Evolutionary conservation across 1,140 invertebrate genomes (phyloP), one percentile per base, ranked within the genome.

Genomic region (Pentalonia nigronervosa): DNA sequence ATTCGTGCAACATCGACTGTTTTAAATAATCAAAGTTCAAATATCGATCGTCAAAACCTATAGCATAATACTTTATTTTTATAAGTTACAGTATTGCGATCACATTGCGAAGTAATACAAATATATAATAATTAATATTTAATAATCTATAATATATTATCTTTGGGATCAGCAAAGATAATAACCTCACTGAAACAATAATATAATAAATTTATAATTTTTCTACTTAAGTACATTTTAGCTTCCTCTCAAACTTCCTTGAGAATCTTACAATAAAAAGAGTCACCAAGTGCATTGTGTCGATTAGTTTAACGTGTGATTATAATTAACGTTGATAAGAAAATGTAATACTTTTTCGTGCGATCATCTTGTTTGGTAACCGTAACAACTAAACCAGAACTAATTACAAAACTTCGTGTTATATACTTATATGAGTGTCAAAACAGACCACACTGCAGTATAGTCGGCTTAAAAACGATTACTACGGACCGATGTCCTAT

Each of bases 341-440:
- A 92, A 83, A 83, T 50, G 41, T 21, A 23, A 81, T 84, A 48
- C 30, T 53, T 83, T 92, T 84, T n/a, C 47, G 9, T 17, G 23
- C 14, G 17, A 48, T 84, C 9, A 50, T 48, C 23, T 50, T 48
- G 36, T 81, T n/a, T n/a, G n/a, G 45, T 34, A 91, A 81, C 60
- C 1, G 20, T 48, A 83, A 21, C 11, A n/a, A 6, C 47, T 50
- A 53, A 92, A 83, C 91, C n/a, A 50, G 50, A 92, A 83, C 67
- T 92, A 92, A 92, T 92, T 83, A 92, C 76, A 81, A 67, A 50
- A 91, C 47, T 36, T 91, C 45, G 8, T 76, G 25, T 81, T 83
- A 67, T 41, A 41, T 41, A 41, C 41, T 41, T 41, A 41, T 34
- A 47, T 34, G 41, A 34, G n/a, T 91, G 67, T 83, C 67, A 91